Evolutionary conservation across 2,113 vertebrate genomes (phyloP).

Genomic region (Rhizomys pruinosus): DNA sequence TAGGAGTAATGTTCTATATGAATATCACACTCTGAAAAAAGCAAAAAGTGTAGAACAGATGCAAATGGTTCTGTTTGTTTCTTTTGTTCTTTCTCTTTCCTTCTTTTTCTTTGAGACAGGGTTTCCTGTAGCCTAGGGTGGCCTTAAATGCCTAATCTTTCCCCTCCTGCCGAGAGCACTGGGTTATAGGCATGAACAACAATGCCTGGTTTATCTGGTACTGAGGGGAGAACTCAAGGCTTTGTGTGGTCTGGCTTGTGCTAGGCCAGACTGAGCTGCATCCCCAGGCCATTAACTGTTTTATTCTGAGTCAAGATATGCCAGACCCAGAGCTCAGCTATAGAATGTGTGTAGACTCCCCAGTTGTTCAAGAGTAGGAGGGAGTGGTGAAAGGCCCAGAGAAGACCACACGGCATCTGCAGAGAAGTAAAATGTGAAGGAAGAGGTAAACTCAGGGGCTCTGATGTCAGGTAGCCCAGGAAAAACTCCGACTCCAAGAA

Average conservation of each 20-base stretch:
- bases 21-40: not conserved
- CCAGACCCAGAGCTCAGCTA: not conserved
- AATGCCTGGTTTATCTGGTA: not conserved
- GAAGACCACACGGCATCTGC: not conserved
- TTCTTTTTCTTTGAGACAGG: not conserved
- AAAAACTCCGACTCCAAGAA: not conserved
- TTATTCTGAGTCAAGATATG: not conserved
- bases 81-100: not conserved
- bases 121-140: not conserved
- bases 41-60: not conserved
- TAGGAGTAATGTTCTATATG: not conserved
- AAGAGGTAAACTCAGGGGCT: not conserved
- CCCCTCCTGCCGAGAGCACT: too few species aligned
- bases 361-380: too few species aligned
- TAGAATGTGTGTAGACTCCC: not conserved
- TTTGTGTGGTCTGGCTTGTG: not conserved
- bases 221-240: not conserved
- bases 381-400: accelerated
- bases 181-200: not conserved
- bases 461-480: too few species aligned
- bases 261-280: not conserved
- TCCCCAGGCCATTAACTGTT: not conserved
- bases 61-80: not conserved
- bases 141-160: not conserved
- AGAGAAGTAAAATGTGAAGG: not conserved